Base-by-base conservation (phyloP, 2,113 vertebrate genomes). In the Octodon degus region DNA sequence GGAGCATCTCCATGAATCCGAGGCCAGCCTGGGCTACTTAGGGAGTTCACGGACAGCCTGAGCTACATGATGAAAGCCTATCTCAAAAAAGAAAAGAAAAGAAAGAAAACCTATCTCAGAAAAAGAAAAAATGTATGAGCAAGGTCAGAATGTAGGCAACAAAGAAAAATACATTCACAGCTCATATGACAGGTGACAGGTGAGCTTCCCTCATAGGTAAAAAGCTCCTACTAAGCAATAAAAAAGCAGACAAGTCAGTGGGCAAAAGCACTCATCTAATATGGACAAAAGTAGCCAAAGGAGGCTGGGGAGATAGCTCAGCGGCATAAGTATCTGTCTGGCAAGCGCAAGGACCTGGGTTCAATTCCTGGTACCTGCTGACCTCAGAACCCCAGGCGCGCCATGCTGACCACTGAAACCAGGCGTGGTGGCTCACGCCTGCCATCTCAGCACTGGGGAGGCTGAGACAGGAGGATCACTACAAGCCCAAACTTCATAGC, bases 151-250 rank as follows among this genome's bases (percentile, higher is more conserved):
- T 62, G 58, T 58, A 72, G 82, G 9, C 8, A 10, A 88, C 58
- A 88, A 70, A 87, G 53, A 95, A 43, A 90, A 76, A 68, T 74
- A 32, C 62, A n/a, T n/a, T 80, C 86, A 47, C 4, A 82, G 13
- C 55, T 88, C 16, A 88, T 79, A 32, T 79, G 53, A 84, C 43
- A 90, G 43, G 7, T 77, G 27, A 84, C 20, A 83, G 76, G 43
- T 55, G 65, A 63, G 70, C 79, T 93, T 55, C 62, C 27, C 53
- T 91, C 70, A 91, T 72, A 88, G 55, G 43, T 58, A 96, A 91
- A 95, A 55, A 72, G 80, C 12, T 11, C 32, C 70, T 40, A 65
- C 14, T 67, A 89, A 89, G 88, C 70, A 89, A 8, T 47, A 95
- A 93, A 79, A 93, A 88, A 40, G 62, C 55, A 34, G 79, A 37